A percentile compares a stretch with the other conserved stretches of the same genome.
phyloP scores from a whole-genome alignment of 1,140 invertebrate genomes.

The Acromyrmex heyeri region DNA sequence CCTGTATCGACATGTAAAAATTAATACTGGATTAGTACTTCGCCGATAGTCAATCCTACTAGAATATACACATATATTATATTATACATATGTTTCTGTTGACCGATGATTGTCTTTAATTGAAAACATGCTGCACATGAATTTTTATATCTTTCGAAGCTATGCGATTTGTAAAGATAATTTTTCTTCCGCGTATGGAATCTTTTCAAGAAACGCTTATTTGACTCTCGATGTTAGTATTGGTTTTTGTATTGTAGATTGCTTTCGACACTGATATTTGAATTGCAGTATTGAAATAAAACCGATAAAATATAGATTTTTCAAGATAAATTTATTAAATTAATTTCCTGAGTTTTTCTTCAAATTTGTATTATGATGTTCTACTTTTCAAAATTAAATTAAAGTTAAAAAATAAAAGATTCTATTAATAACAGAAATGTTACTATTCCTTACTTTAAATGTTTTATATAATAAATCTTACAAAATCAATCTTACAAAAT shows the following conservation, averaged over 20 bases:
- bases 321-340: background rate
- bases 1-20: too few relatives aligned
- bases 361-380: background rate
- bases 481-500: background rate
- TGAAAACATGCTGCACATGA: background rate
- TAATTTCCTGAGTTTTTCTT: background rate
- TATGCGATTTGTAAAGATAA: constrained; percentile 26
- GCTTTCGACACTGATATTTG: background rate
- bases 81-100: background rate
- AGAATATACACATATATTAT: background rate
- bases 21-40: too few relatives aligned
- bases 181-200: background rate
- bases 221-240: constrained; percentile 8
- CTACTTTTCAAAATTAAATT: background rate
- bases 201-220: background rate
- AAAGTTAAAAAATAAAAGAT: background rate
- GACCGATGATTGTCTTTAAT: background rate
- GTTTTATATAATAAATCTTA: background rate
- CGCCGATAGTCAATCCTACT: background rate
- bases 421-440: background rate
- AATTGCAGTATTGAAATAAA: background rate
- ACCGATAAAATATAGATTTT: background rate
- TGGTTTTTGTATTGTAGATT: background rate
- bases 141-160: constrained; percentile 21
- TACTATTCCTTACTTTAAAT: background rate